Base-by-base conservation (phyloP, 2,113 vertebrate genomes). In the Ornithorhynchus anatinus region DNA sequence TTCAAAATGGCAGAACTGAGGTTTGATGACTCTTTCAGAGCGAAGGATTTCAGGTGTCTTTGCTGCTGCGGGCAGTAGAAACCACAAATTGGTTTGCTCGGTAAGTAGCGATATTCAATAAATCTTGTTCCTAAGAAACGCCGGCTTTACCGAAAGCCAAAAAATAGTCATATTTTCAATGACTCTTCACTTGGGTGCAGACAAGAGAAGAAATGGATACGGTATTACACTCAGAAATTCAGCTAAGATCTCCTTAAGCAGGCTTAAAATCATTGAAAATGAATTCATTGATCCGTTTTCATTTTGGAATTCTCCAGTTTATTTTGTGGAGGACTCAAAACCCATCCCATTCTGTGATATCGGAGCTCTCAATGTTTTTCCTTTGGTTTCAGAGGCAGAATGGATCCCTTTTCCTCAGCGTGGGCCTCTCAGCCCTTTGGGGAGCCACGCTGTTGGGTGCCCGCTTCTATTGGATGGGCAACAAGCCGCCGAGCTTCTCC, bases 391-490 rank as follows among this genome's bases (percentile, higher is more conserved):
- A 99, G 97, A 92, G 94, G 80, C 96, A 95, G 89, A 95, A 97
- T 83, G 43, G 94, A 74, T 88, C 90, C 58, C 94, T 97, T 65
- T 90, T 96, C 82, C 88, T 95, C 69, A 97, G 95, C 60, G 85
- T 97, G 77, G 94, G 93, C 70, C 84, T 97, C 73, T 84, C 99
- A 92, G 94, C 92, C 27, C 90, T 79, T 60, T 98, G 97, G 95
- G 98, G 97, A 15, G 89, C 92, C 54, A 58, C 93, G 3, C 91
- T 99, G 56, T 84, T 99, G 81, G 95, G 94, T 39, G 81, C 92
- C 78, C 97, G 98, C 42, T 93, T 99, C 20, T 98, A 98, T 92
- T 99, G 98, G 97, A 99, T 99, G 98, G 97, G 98, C 62, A 99
- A 97, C 91, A 99, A 94, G 59, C 97, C 98, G n/a, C 98, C 98